Evolutionary conservation across 2,113 vertebrate species (phyloP), one percentile per base, ranked within the genome.

Genomic region (Corynorhinus townsendii): DNA sequence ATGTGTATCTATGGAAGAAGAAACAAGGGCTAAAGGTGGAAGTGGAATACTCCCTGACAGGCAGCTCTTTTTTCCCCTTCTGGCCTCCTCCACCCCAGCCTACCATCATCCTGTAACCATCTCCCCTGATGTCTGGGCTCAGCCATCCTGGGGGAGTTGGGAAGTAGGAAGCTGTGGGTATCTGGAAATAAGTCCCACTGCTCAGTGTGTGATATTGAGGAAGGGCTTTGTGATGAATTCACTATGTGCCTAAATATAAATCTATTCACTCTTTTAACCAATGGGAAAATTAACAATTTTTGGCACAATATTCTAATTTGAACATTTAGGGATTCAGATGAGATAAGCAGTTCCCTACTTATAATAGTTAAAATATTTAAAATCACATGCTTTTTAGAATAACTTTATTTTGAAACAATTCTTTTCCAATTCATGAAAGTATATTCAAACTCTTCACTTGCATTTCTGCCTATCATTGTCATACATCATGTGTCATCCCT

Each of bases 301-400:
- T 71, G 64, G 20, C 35, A 56, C 20, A 16, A 62, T 43, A 40
- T 54, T 85, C 66, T 83, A 86, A 80, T 84, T 92, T 76, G 62
- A 95, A 95, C 72, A 80, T 88, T 76, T 69, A 89, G 68, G 52
- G 24, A 9, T 47, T 20, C 7, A 72, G 49, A 82, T 85, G 86
- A 89, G 79, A 81, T 54, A 66, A 72, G 35, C 4, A 22, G 69
- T 24, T 82, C 12, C 7, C 64, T 84, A 80, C 66, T 80, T 88
- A 62, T 81, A 45, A 59, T 69, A 54, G 33, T 62, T 77, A 84
- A 94, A 92, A 80, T 54, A 77, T 30, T 95, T 92, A 75, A 90
- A 80, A 84, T 26, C 30, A 80, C 64, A 33, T 72, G 33, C 72
- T 80, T 89, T 43, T 89, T 86, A 66, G 11, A 47, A 52, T 19